Evolutionary conservation across 2,113 vertebrate genomes (phyloP).

Genomic region (Dinomys branickii): DNA sequence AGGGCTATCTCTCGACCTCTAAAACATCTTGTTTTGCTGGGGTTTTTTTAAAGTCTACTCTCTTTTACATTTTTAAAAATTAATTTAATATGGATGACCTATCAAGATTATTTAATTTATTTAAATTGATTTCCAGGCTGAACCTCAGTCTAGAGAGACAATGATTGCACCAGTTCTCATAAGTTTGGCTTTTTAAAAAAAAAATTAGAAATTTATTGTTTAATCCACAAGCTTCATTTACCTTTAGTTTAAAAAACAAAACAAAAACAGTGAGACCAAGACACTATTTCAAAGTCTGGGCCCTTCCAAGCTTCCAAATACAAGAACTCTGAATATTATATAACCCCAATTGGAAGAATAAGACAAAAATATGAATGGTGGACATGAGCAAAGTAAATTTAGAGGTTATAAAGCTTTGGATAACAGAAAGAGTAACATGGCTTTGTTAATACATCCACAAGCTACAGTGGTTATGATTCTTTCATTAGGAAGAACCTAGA

Average conservation of each 20-base stretch:
- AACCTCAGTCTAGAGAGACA: conserved; percentile 42
- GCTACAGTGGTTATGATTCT: conserved; percentile 34
- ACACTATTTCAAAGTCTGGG: no score
- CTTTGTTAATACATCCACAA: conserved; percentile 57
- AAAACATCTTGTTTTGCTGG: not conserved
- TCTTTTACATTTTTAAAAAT: conserved; percentile 63
- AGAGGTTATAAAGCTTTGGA: no score
- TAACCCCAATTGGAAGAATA: no score
- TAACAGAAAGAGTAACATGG: no score
- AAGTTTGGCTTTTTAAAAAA: not conserved
- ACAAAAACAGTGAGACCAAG: no score
- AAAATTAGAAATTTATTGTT: no score
- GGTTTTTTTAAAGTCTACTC: conserved; percentile 30
- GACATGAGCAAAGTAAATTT: no score
- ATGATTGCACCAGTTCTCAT: not conserved
- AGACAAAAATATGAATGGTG: no score
- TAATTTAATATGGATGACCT: conserved; percentile 68
- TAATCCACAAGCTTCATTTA: no score
- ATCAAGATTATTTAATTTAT: conserved; percentile 76
- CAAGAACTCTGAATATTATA: no score
- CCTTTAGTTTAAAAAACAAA: no score
- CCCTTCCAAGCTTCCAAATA: no score
- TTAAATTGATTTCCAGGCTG: conserved; percentile 72
- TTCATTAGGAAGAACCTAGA: conserved; percentile 18
- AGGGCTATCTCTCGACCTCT: conserved; percentile 48